Percentiles rank a stretch among this genome's conserved stretches.
phyloP scores from a whole-genome alignment of 2,888 invertebrate genomes.

The Drosophila trichaetosa region DNA sequence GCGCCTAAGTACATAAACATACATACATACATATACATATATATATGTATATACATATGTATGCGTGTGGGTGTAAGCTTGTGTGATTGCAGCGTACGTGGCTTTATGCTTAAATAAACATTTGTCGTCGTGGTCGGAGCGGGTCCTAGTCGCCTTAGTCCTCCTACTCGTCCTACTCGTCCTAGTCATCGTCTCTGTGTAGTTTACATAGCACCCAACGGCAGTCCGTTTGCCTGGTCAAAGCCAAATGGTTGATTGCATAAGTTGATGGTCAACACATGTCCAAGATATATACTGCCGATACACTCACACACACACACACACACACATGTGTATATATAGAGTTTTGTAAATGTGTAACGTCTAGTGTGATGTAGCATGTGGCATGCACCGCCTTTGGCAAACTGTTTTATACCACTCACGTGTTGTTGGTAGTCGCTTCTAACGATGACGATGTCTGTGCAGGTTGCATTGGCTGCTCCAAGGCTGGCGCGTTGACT shows the following conservation, averaged over 20 bases:
- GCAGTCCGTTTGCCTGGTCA: conserved; percentile 70
- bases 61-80: conserved; percentile 30
- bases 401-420: conserved; percentile 38
- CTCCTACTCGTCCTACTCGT: conserved; percentile 11
- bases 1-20: conserved; percentile 71
- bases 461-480: conserved; percentile 74
- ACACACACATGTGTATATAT: not conserved
- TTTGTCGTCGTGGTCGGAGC: conserved; percentile 52
- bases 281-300: conserved; percentile 71
- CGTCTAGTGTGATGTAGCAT: conserved; percentile 24
- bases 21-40: conserved; percentile 15
- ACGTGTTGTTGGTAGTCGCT: conserved; percentile 69
- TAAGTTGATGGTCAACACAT: conserved; percentile 80
- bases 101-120: conserved; percentile 80
- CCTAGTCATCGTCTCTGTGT: conserved; percentile 26
- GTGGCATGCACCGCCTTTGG: conserved; percentile 15
- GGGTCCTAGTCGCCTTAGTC: conserved; percentile 12
- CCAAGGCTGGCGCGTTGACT: conserved; percentile 47
- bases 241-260: conserved; percentile 80
- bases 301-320: conserved; percentile 25
- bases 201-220: conserved; percentile 74
- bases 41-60: not conserved
- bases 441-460: conserved; percentile 66
- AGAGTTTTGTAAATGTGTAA: not conserved
- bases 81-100: conserved; percentile 65